Base-by-base conservation (phyloP, 1,140 invertebrate genomes). In the Mya arenaria region DNA sequence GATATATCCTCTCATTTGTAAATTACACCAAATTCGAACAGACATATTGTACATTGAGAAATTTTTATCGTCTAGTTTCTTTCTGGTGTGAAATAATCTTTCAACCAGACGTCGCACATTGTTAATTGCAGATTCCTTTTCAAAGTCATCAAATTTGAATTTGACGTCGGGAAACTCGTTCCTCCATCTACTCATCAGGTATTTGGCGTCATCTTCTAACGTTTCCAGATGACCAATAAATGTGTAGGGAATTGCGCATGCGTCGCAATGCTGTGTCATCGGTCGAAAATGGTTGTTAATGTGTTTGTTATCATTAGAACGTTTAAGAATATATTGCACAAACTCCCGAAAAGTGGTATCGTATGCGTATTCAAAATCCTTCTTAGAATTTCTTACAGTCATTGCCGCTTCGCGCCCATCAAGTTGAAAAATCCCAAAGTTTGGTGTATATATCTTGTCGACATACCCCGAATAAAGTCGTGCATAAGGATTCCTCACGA, bases 181-280 rank as follows among this genome's bases (percentile, higher is more conserved):
- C 10, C 71, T 82, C 37, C 83, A 73, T 34, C 82, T 68, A 5
- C 55, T 23, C 19, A 88, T 83, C 63, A 86, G 74, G 17, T 82
- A 86, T 1, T 34, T 37, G 39, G 91, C 88, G 68, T 92, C 91
- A 2, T 87, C 62, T 10, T 85, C 25, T 5, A 87, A 87, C 0
- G 86, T 91, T 78, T 92, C 91, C 34, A 92, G 68, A 69, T 92
- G 90, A 1, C 91, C 91, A 23, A 92, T 88, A 63, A 90, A 89
- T 48, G 90, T 86, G 79, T 90, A 92, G 10, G 83, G 75, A n/a
- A 91, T 81, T 19, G 69, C 25, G 71, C 91, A 92, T 6, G 90
- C 90, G 17, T 88, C 82, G 74, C 91, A 91, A 10, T 85, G 60
- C n/a, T 80, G 82, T 84, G 87, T 88, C 80, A 89, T 90, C 0